phyloP scores from a whole-genome alignment of 1,140 invertebrate genomes.

The Ephestia elutella region DNA sequence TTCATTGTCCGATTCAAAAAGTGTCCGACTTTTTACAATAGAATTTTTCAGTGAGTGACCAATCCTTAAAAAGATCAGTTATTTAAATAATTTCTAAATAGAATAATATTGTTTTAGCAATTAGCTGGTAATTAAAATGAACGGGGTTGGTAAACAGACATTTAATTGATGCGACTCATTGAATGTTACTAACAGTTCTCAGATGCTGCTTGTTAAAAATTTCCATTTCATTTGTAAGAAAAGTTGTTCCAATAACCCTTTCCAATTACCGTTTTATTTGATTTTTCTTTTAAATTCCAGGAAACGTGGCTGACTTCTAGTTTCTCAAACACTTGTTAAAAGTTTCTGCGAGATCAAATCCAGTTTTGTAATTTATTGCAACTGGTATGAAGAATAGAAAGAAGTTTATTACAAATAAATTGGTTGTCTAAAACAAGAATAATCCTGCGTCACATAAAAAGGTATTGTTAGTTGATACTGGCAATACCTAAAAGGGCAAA shows the following conservation, averaged over 20 bases:
- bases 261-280: conserved; percentile 15
- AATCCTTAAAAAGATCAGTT: no score
- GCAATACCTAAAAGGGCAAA: no score
- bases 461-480: no score
- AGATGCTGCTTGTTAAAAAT: conserved; percentile 63
- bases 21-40: no score
- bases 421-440: no score
- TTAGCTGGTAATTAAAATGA: conserved; percentile 9
- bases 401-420: background rate
- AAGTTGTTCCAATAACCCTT: conserved; percentile 49
- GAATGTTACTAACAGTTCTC: conserved; percentile 14
- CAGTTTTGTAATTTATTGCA: conserved; percentile 23
- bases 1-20: no score
- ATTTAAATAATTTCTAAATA: no score
- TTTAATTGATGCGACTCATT: conserved; percentile 55
- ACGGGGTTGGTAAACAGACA: conserved; percentile 27
- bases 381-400: conserved; percentile 14
- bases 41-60: no score
- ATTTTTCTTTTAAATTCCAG: conserved; percentile 10
- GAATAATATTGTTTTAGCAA: background rate
- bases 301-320: conserved; percentile 44
- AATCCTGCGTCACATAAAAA: no score
- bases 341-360: conserved; percentile 48
- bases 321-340: conserved; percentile 53
- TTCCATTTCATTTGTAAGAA: conserved; percentile 63